Conservation (phyloP, 2,797 vertebrate genomes). For the Mastacembelus armatus region DNA sequence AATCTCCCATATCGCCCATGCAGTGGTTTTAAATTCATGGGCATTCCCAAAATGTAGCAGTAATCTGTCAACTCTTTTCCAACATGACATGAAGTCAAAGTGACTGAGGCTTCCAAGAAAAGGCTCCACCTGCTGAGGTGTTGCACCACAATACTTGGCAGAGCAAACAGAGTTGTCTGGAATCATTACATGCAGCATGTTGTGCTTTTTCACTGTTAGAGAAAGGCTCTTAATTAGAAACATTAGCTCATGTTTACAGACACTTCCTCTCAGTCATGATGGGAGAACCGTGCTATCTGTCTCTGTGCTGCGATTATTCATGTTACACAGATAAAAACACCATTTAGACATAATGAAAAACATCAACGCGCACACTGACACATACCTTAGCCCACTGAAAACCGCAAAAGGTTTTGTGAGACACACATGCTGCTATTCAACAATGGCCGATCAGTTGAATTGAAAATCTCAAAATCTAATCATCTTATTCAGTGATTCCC, state of each 20-base stretch:
- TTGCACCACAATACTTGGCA: constrained; percentile 28
- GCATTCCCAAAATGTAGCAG: too few relatives aligned
- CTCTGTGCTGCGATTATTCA: constrained; percentile 48
- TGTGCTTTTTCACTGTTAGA: constrained; percentile 15
- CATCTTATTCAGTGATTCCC: constrained; percentile 12
- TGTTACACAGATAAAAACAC: constrained; percentile 9
- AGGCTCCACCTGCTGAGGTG: constrained; percentile 27
- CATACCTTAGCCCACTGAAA: constrained; percentile 26
- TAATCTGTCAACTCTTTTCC: too few relatives aligned
- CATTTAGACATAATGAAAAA: constrained; percentile 17
- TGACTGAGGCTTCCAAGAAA: too few relatives aligned
- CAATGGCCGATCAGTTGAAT: not conserved
- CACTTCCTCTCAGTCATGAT: not conserved
- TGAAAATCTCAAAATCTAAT: constrained; percentile 18
- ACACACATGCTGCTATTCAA: constrained; percentile 1
- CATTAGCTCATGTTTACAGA: constrained; percentile 6
- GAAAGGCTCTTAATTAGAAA: constrained; percentile 11
- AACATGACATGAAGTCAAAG: too few relatives aligned
- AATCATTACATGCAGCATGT: not conserved
- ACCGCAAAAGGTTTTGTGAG: constrained; percentile 24
- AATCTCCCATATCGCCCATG: too few relatives aligned
- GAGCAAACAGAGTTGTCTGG: constrained; percentile 5
- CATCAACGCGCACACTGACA: not conserved
- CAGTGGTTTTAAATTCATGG: too few relatives aligned
- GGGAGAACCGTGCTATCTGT: constrained; percentile 10